A percentile compares a stretch with the other conserved stretches of the same genome.
Evolutionary conservation across 1,140 invertebrate genomes (phyloP).

Genomic region (Branchinecta lynchi): DNA sequence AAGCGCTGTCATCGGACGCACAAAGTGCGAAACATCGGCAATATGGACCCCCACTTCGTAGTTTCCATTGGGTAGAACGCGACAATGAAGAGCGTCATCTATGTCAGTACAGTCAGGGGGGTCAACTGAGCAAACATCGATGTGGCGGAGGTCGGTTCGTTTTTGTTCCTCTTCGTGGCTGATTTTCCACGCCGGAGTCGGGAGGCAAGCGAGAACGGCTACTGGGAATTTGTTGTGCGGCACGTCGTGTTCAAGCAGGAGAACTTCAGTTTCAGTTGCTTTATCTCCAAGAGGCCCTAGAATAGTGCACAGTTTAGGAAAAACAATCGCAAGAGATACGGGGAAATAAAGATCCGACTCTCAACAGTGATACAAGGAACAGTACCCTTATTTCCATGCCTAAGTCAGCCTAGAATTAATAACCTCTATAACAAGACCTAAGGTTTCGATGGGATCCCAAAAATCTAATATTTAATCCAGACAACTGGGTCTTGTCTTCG

Average conservation of each 20-base stretch:
- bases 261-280: conserved; percentile 28
- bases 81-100: conserved; percentile 92
- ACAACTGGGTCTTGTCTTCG: too few relatives aligned
- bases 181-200: conserved; percentile 75
- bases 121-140: conserved; percentile 91
- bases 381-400: too few relatives aligned
- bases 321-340: too few relatives aligned
- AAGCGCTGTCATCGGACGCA: conserved; percentile 67
- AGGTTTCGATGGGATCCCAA: too few relatives aligned
- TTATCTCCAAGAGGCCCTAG: neutral
- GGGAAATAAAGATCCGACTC: too few relatives aligned
- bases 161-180: conserved; percentile 50
- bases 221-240: conserved; percentile 90
- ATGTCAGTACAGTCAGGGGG: conserved; percentile 98
- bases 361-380: too few relatives aligned
- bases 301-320: neutral
- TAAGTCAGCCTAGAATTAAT: too few relatives aligned
- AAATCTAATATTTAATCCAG: too few relatives aligned
- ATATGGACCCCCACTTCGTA: conserved; percentile 84
- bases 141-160: conserved; percentile 62
- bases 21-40: conserved; percentile 87
- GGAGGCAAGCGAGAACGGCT: conserved; percentile 79
- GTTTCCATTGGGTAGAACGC: conserved; percentile 53
- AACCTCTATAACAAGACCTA: too few relatives aligned
- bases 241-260: conserved; percentile 92